Base-by-base conservation (phyloP, 2,113 vertebrate genomes). In the Myrmecobius fasciatus region DNA sequence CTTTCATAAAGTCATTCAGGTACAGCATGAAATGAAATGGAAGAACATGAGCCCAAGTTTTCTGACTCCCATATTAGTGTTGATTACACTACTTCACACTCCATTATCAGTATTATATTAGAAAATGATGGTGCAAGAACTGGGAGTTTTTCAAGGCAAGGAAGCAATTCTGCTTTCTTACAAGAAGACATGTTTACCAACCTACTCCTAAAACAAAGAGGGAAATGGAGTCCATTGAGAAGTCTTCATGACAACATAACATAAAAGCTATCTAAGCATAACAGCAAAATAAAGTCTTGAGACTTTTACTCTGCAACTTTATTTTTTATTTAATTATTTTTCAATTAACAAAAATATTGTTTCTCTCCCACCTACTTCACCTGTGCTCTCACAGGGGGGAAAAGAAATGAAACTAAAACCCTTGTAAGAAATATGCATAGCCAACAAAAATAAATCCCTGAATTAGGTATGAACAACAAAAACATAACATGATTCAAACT, bases 121-220 rank as follows among this genome's bases (percentile, higher is more conserved):
- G 36, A 94, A 89, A 22, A 60, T 92, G 60, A 51, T 91, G 56
- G 91, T 51, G 20, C 8, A n/a, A 89, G 47, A 96, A 56, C 24
- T 92, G 52, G 92, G 91, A 20, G 1, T 90, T 1, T 17, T 92
- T 43, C 67, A 28, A 20, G 3, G 94, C 91, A 54, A 93, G 67
- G 48, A 46, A 75, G 54, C 8, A 36, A 53, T 31, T 91, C 8
- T 52, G 51, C 5, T 6, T 7, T 92, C 54, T 52, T 46, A 22
- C 90, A 46, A 26, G 48, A 26, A 54, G 20, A 92, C 46, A 28
- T 36, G 17, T 92, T 92, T 60, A 0, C 26, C n/a, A 53, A 43
- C n/a, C 22, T 83, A 43, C 20, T 83, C 60, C 25, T 26, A 83
- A 47, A 2, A 51, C 0, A 43, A 75, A 92, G 47, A 3, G 46